Conservation (phyloP, 1,140 invertebrate genomes). For the Galleria mellonella region DNA sequence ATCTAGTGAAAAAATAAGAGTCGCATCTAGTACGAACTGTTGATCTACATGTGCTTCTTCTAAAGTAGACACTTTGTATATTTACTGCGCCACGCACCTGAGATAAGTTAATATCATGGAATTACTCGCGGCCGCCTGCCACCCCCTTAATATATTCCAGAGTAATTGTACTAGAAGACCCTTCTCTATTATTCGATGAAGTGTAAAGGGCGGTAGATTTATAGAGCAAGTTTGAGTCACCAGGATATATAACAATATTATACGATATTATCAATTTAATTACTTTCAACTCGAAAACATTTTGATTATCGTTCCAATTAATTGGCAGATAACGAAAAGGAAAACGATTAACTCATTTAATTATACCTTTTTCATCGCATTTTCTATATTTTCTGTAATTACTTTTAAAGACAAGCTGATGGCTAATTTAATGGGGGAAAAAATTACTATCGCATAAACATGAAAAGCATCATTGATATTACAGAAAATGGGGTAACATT, state of each 20-base stretch:
- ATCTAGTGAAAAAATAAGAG: no score
- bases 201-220: slow-evolving; percentile 52
- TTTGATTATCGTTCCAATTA: slow-evolving; percentile 13
- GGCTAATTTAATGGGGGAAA: no score
- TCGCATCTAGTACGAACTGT: no score
- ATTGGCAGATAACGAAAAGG: not conserved
- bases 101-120: slow-evolving; percentile 41
- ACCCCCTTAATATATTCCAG: slow-evolving; percentile 25
- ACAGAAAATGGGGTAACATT: no score
- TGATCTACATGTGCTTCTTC: no score
- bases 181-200: slow-evolving; percentile 48
- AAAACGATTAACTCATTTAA: not conserved
- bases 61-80: slow-evolving; percentile 6
- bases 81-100: slow-evolving; percentile 33
- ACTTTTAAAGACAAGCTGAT: no score
- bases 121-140: slow-evolving; percentile 22
- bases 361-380: no score
- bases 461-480: no score
- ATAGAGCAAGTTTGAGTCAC: slow-evolving; percentile 34
- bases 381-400: no score
- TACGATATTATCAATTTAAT: slow-evolving; percentile 38
- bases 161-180: slow-evolving; percentile 41
- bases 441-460: no score
- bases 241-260: slow-evolving; percentile 28
- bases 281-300: slow-evolving; percentile 15